These are phyloP conservation scores for Drosophila azteca DNA, from an alignment of 1,140 invertebrate genomes.

Conservation along the genomic window DNA sequence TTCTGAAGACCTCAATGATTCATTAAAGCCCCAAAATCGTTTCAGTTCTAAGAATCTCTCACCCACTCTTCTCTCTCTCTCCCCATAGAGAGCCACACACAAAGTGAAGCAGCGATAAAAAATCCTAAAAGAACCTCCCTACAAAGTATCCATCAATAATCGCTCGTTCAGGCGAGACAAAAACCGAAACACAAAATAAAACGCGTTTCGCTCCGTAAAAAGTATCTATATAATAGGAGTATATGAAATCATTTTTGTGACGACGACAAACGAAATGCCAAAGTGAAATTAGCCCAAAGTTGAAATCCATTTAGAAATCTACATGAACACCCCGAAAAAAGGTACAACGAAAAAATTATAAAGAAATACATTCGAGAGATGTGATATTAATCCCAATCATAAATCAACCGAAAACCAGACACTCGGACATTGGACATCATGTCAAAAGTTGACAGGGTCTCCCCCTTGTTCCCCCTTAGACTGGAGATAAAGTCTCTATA, in stretches of 20 bases:
- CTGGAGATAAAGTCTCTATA: constrained; percentile 10
- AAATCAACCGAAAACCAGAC: constrained; percentile 58
- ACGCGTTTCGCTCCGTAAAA: constrained; percentile 25
- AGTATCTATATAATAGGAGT: constrained; percentile 7
- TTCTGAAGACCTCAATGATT: constrained; percentile 27
- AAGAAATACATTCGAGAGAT: constrained; percentile 41
- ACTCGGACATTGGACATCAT: constrained; percentile 22
- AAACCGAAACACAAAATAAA: constrained; percentile 17
- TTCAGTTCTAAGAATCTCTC: constrained; percentile 27
- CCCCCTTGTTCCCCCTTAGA: neutral
- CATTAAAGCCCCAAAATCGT: constrained; percentile 8
- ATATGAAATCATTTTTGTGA: constrained; percentile 63
- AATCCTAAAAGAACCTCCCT: constrained; percentile 6
- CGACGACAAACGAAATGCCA: constrained; percentile 43
- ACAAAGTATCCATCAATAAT: constrained; percentile 53
- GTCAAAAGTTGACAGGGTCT: constrained; percentile 57
- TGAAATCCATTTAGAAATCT: constrained; percentile 77
- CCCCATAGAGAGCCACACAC: neutral
- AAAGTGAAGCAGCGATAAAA: constrained; percentile 12
- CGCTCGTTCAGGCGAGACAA: constrained; percentile 5
- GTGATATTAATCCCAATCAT: constrained; percentile 65
- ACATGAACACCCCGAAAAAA: constrained; percentile 51
- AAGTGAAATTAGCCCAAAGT: constrained; percentile 79
- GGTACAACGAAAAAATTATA: constrained; percentile 22
- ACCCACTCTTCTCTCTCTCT: neutral